A percentile compares a stretch with the other conserved stretches of the same genome.
phyloP scores from a whole-genome alignment of 2,113 vertebrate genomes.

The Zosterops borbonicus region DNA sequence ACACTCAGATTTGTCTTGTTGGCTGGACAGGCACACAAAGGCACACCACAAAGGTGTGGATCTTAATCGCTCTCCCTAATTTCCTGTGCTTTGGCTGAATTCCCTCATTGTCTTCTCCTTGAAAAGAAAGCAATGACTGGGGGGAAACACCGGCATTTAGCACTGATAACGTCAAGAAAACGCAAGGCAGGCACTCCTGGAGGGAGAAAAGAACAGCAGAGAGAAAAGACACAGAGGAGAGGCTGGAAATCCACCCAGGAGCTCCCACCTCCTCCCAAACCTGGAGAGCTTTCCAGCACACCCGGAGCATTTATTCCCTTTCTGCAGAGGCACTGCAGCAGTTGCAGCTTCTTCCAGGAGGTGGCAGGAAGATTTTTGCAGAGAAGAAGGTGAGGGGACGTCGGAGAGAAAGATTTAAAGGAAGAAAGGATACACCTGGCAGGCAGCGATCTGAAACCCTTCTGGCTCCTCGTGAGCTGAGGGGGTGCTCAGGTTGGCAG shows the following conservation, averaged over 20 bases:
- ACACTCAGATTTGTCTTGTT: neutral
- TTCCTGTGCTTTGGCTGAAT: neutral
- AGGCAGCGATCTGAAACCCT: neutral
- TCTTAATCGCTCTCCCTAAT: neutral
- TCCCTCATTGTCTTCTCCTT: neutral
- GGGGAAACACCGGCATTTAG: neutral
- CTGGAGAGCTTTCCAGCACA: neutral
- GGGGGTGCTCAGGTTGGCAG: neutral
- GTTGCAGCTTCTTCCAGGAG: slow-evolving; percentile 45
- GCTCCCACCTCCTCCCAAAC: neutral
- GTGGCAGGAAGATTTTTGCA: slow-evolving; percentile 35
- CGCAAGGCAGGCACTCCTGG: neutral
- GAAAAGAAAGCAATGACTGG: neutral
- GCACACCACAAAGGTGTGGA: too few species aligned
- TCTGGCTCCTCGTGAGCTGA: neutral
- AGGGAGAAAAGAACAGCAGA: neutral
- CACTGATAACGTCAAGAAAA: neutral
- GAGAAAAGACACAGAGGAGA: neutral
- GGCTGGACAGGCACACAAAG: neutral
- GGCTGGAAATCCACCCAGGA: neutral
- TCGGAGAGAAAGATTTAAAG: neutral
- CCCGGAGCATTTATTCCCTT: neutral
- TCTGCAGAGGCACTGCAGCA: neutral
- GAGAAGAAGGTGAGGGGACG: neutral
- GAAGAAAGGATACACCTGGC: neutral